These are phyloP conservation scores for Hirtodrosophila alboralis DNA, from an alignment of 2,888 invertebrate species.

Conservation along the genomic window DNA sequence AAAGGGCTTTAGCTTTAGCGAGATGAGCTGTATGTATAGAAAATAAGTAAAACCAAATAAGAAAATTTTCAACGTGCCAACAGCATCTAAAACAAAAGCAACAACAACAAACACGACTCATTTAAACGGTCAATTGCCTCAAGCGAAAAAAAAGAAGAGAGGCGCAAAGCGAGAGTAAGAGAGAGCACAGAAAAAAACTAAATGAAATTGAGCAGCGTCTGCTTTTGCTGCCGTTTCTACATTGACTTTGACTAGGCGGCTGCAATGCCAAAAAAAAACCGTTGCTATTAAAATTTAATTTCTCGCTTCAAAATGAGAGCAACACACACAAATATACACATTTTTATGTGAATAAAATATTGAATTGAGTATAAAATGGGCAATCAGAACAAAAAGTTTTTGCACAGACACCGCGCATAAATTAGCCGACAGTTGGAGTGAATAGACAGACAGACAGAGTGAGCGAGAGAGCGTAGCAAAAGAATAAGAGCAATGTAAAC, in stretches of 20 bases:
- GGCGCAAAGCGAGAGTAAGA: conserved; percentile 31
- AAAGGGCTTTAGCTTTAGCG: conserved; percentile 36
- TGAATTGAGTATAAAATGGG: conserved; percentile 52
- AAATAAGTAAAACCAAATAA: conserved; percentile 48
- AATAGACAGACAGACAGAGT: conserved; percentile 28
- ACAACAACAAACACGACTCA: conserved; percentile 54
- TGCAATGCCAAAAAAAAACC: conserved; percentile 39
- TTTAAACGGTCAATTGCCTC: conserved; percentile 80
- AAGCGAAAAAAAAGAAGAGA: conserved; percentile 60
- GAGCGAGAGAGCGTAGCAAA: conserved; percentile 32
- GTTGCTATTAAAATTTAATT: conserved; percentile 41
- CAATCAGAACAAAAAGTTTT: conserved; percentile 57
- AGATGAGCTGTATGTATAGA: conserved; percentile 29
- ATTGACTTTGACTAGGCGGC: conserved; percentile 46
- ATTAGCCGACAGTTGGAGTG: conserved; percentile 49
- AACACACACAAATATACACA: conserved; percentile 23
- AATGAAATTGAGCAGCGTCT: conserved; percentile 47
- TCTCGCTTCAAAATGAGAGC: conserved; percentile 44
- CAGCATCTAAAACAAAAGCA: conserved; percentile 32
- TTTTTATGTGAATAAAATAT: conserved; percentile 35
- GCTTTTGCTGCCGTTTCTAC: conserved; percentile 19
- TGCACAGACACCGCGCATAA: conserved; percentile 64
- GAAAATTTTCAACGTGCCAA: conserved; percentile 40
- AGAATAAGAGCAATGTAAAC: conserved; percentile 33
- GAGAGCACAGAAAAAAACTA: conserved; percentile 49